Base-by-base conservation (phyloP, 2,888 invertebrate species). In the Standfussiana lucernea region DNA sequence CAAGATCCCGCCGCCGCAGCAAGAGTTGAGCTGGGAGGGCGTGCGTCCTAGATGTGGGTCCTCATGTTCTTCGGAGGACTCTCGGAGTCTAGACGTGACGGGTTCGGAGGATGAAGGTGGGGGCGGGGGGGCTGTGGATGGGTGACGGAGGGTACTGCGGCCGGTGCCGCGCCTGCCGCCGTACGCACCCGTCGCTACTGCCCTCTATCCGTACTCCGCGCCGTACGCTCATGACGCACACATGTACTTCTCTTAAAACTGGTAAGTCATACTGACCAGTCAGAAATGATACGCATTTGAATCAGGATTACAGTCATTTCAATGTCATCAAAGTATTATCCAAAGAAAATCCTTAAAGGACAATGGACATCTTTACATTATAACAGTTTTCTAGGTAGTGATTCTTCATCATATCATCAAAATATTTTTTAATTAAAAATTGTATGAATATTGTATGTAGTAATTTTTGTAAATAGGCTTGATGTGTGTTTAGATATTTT, bases 161-260 rank as follows among this genome's bases (percentile, higher is more conserved):
- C 97, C 97, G 0, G 97, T 97, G 95, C 97, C 97, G 94, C 96
- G 97, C 80, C 95, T 97, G 82, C 97, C 97, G 18, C 84, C 94
- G 62, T 93, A 93, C 76, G 88, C 92, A 50, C 92, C 93, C 45
- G 88, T 95, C 65, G 82, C 92, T 15, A 91, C 91, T 70, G 84
- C 91, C 5, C 73, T 95, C 2, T 95, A 95, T 80, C 90, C 92
- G 0, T 96, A 96, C 83, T 85, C 93, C 3, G 82, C 90, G 15
- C 82, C 92, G 45, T 96, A 96, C 74, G 92, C 91, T 24, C 93
- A 93, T 45, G 95, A 96, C 72, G 72, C 93, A 15, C 94, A 92
- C 77, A 87, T 96, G 86, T 96, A 95, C 82, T 96, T 96, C 85
- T 95, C 95, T 56, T 96, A 94, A 94, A 87, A 79, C 15, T 56